Evolutionary conservation across 2,888 invertebrate species (phyloP).

Genomic region (Molanna angustata): DNA sequence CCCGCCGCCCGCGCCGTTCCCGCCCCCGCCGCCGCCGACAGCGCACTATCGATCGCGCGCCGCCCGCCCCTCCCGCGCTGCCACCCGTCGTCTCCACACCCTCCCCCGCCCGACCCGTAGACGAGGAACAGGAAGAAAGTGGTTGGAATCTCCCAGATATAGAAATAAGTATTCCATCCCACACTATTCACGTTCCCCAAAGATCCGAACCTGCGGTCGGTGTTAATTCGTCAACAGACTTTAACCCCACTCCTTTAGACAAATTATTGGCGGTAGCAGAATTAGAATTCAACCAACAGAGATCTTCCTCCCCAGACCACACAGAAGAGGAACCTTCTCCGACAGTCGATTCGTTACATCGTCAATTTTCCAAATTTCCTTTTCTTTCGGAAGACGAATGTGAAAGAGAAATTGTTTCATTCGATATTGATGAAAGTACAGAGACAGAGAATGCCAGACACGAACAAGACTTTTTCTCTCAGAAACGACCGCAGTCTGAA

Average conservation of each 20-base stretch:
- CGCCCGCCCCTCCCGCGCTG: conserved; percentile 29
- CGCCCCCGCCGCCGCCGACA: conserved; percentile 29
- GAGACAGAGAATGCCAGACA: conserved; percentile 36
- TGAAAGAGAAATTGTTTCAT: conserved; percentile 47
- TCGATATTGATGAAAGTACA: conserved; percentile 44
- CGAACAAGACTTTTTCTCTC: conserved; percentile 43
- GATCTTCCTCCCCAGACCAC: conserved; percentile 38
- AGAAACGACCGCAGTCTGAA: conserved; percentile 39
- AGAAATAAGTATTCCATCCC: conserved; percentile 61
- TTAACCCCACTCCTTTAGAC: conserved; percentile 57
- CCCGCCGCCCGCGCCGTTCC: conserved; percentile 23
- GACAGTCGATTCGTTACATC: conserved; percentile 33
- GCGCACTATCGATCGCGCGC: conserved; percentile 4
- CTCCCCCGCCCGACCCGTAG: conserved; percentile 7
- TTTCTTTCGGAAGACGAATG: conserved; percentile 46
- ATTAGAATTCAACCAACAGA: conserved; percentile 61
- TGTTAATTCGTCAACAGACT: conserved; percentile 34
- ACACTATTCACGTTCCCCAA: conserved; percentile 57
- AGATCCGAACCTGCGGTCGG: conserved; percentile 37
- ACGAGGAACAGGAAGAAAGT: conserved; percentile 33
- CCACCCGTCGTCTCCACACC: conserved; percentile 6
- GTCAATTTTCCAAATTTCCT: conserved; percentile 26
- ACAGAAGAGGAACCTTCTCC: conserved; percentile 24
- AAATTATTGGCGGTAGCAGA: conserved; percentile 63
- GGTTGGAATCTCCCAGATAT: conserved; percentile 52